phyloP scores from a whole-genome alignment of 2,113 vertebrate genomes.

The Burhinus oedicnemus region DNA sequence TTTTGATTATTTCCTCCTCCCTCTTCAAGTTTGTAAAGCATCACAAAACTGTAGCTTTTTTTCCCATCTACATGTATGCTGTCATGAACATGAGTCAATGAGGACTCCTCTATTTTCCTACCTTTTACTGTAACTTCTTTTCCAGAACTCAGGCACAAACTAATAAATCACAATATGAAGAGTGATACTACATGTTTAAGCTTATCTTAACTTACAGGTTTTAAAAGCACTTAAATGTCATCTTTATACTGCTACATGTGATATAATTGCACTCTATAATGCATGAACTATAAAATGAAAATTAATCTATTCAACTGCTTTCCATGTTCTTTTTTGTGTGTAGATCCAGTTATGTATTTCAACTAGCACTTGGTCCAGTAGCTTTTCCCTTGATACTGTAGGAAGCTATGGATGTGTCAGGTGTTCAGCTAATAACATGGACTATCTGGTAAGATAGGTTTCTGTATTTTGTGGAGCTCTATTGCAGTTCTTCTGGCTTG shows the following conservation, averaged over 20 bases:
- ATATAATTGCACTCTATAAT: background rate
- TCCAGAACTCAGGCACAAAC: background rate
- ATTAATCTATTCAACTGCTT: background rate
- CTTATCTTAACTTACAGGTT: background rate
- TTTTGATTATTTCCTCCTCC: background rate
- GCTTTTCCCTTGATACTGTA: constrained; percentile 95
- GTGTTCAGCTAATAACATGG: constrained; percentile 86
- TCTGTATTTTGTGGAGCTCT: background rate
- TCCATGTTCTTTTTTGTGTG: background rate
- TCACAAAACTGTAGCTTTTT: background rate
- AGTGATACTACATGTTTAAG: background rate
- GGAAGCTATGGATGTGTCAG: constrained; percentile 95
- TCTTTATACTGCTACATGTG: background rate
- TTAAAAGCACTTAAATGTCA: background rate
- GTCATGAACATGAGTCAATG: background rate
- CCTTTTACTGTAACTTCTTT: background rate
- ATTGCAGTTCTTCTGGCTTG: background rate
- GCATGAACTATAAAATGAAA: background rate
- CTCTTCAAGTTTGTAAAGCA: background rate
- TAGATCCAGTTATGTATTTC: constrained; percentile 94
- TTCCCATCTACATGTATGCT: background rate
- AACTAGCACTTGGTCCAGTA: constrained; percentile 89
- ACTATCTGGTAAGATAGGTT: constrained; percentile 85
- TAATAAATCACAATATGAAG: background rate
- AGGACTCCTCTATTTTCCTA: background rate